Conservation (phyloP, 2,113 vertebrate genomes). For the Nansenia antarctica region DNA sequence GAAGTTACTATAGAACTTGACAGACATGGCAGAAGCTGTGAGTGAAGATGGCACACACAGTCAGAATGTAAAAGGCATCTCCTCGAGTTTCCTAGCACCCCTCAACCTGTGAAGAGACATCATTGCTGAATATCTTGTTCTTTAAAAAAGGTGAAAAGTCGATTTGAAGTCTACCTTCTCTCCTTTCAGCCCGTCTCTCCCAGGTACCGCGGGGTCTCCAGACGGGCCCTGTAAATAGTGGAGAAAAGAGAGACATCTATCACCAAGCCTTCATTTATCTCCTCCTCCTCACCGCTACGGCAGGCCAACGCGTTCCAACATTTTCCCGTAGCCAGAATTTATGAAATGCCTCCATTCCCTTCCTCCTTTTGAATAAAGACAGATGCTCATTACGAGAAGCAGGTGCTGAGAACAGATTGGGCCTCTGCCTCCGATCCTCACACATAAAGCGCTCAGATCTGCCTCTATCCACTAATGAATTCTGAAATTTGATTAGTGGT, state of each 20-base stretch:
- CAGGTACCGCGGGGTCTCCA: slow-evolving; percentile 81
- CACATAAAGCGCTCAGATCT: slow-evolving; percentile 68
- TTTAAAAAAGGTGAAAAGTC: slow-evolving; percentile 44
- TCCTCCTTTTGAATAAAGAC: slow-evolving; percentile 73
- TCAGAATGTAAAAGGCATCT: too few species aligned
- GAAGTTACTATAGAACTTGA: too few species aligned
- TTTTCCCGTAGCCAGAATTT: slow-evolving; percentile 69
- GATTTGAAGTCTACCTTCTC: slow-evolving; percentile 83
- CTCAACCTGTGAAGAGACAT: slow-evolving; percentile 52
- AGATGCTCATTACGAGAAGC: slow-evolving; percentile 78
- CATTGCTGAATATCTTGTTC: slow-evolving; percentile 19
- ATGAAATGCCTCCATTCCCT: slow-evolving; percentile 67
- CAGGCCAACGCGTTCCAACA: slow-evolving; percentile 62
- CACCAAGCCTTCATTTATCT: slow-evolving; percentile 53
- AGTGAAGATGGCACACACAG: slow-evolving; percentile 29
- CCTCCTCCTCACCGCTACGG: slow-evolving; percentile 52
- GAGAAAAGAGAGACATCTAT: slow-evolving; percentile 67
- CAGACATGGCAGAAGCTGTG: too few species aligned
- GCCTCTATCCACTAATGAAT: slow-evolving; percentile 74
- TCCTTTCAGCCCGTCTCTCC: slow-evolving; percentile 89
- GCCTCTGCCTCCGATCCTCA: slow-evolving; percentile 61
- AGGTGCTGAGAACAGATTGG: slow-evolving; percentile 79
- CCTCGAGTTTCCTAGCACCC: not conserved
- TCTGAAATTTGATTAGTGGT: slow-evolving; percentile 78
- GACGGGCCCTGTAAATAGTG: slow-evolving; percentile 79